Percentiles rank a stretch among this genome's conserved stretches.
Conservation (phyloP, 2,888 invertebrate species). For the Pegoplata infirma region DNA sequence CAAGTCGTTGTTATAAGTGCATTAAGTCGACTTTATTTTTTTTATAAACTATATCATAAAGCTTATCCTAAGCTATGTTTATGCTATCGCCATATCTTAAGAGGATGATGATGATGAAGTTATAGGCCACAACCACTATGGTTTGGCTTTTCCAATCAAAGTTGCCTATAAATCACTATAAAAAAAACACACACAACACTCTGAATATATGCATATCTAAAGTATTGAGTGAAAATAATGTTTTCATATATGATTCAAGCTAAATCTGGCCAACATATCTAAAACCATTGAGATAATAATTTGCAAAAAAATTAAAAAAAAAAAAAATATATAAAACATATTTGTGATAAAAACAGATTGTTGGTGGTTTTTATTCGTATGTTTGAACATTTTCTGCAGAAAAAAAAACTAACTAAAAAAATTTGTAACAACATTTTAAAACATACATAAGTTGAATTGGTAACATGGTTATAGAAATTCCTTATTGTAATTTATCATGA, state of each 20-base stretch:
- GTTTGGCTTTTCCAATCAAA: constrained; percentile 44
- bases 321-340: constrained; percentile 35
- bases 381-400: constrained; percentile 31
- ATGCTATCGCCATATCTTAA: constrained; percentile 36
- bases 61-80: constrained; percentile 62
- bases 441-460: background rate
- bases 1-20: constrained; percentile 45
- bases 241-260: background rate
- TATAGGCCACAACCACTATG: constrained; percentile 3
- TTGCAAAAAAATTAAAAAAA: background rate
- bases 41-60: constrained; percentile 54
- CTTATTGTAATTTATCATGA: constrained; percentile 54
- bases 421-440: background rate
- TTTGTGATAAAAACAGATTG: constrained; percentile 22
- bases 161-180: constrained; percentile 50
- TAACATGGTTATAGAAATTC: constrained; percentile 26
- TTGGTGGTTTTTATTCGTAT: constrained; percentile 4
- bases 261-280: constrained; percentile 36
- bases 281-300: constrained; percentile 43
- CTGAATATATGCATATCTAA: background rate
- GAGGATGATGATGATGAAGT: constrained; percentile 33
- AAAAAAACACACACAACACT: too few relatives aligned
- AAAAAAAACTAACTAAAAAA: too few relatives aligned
- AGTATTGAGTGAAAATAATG: constrained; percentile 24
- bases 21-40: constrained; percentile 48